Conservation (phyloP, 1,140 invertebrate species). For the Hyles vespertilio region DNA sequence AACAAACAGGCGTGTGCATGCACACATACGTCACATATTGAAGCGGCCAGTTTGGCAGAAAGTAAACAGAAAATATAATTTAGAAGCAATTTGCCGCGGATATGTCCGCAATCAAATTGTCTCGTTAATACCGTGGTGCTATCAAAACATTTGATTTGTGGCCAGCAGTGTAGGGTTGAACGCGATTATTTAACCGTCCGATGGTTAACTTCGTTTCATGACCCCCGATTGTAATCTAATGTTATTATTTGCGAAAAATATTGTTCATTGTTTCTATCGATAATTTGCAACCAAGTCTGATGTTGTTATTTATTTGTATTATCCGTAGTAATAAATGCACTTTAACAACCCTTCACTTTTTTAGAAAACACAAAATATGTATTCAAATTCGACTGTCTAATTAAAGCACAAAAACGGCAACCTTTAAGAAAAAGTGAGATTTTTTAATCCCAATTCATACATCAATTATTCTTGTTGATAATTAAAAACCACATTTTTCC, state of each 20-base stretch:
- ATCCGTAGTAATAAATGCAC: neutral
- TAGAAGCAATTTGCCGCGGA: constrained; percentile 73
- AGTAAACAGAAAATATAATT: constrained; percentile 76
- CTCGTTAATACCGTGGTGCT: constrained; percentile 71
- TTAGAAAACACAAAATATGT: neutral
- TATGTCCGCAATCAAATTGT: constrained; percentile 76
- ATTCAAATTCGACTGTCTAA: no score
- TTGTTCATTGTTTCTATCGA: neutral
- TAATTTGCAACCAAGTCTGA: no score
- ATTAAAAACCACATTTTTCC: constrained; percentile 23
- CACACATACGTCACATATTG: constrained; percentile 38
- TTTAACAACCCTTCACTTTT: neutral
- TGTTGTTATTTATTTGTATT: neutral
- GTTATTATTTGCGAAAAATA: constrained; percentile 38
- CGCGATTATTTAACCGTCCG: constrained; percentile 62
- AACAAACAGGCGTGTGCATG: constrained; percentile 40
- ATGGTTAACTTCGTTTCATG: constrained; percentile 52
- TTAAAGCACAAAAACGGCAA: no score
- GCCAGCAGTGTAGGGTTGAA: constrained; percentile 58
- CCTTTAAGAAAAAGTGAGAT: no score
- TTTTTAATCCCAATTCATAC: no score
- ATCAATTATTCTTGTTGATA: no score
- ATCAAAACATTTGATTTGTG: constrained; percentile 76
- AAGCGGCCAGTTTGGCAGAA: constrained; percentile 66
- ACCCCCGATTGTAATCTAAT: constrained; percentile 55